A percentile compares a stretch with the other conserved stretches of the same genome.
Evolutionary conservation across 2,888 invertebrate genomes (phyloP).

Genomic region (Yponomeuta plumbellus): DNA sequence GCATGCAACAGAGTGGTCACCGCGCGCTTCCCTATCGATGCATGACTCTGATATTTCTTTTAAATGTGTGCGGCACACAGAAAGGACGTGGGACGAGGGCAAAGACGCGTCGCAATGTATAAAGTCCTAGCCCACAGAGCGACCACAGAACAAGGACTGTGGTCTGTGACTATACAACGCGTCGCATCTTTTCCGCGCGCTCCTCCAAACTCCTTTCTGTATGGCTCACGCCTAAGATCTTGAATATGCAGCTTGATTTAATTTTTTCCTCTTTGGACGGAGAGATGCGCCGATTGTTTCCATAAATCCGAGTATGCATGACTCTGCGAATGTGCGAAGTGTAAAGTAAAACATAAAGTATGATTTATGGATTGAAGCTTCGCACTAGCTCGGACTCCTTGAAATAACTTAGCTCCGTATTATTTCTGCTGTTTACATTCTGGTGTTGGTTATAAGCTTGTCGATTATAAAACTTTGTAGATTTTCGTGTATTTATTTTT

Average conservation of each 20-base stretch:
- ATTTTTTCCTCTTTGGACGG: background rate
- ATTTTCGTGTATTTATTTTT: background rate
- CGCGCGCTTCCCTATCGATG: constrained; percentile 7
- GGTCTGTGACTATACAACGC: too few relatives aligned
- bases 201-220: too few relatives aligned
- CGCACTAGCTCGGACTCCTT: background rate
- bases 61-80: background rate
- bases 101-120: too few relatives aligned
- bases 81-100: too few relatives aligned
- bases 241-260: background rate
- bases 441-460: constrained; percentile 8
- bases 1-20: constrained; percentile 49
- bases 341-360: constrained; percentile 6
- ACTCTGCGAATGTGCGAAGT: background rate
- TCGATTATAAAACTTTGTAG: background rate
- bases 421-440: constrained; percentile 7
- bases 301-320: constrained; percentile 8
- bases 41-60: constrained; percentile 1
- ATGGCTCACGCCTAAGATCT: background rate
- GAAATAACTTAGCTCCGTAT: background rate
- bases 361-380: constrained; percentile 2
- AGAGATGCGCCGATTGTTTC: background rate
- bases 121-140: too few relatives aligned
- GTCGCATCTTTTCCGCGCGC: too few relatives aligned
- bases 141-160: too few relatives aligned